Base-by-base conservation (phyloP, 1,140 invertebrate genomes). In the Theocolax elegans region DNA sequence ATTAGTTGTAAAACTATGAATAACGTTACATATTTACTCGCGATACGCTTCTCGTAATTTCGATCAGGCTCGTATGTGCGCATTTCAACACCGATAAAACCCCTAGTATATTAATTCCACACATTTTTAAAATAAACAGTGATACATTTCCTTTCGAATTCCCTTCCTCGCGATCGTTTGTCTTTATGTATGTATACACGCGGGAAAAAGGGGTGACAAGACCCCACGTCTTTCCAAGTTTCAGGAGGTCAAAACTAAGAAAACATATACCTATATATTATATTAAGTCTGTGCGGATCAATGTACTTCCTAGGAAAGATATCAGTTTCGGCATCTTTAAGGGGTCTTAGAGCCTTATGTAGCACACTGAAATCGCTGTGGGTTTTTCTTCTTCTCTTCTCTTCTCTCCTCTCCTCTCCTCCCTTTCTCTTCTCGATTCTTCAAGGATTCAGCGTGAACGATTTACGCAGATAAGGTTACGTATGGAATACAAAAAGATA, bases 311-410 rank as follows among this genome's bases (percentile, higher is more conserved):
- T 29, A n/a, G 17, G 9, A 17, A 38, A 27, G 51, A 40, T 65
- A 65, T 65, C 63, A 65, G 63, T 65, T 54, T 42, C 29, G 23
- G 51, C 23, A 65, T 65, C 63, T 65, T 44, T 31, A 38, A 64
- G n/a, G 31, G 31, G 62, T 40, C 0, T 29, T 64, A 38, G 1
- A 64, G 46, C 31, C 62, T 64, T 40, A 38, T n/a, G 31, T 51
- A 59, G 31, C 1, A 40, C 8, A 38, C 48, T 51, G 1, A 51
- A 53, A 64, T 53, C 29, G 23, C 31, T 31, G 46, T 35, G 15
- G 62, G 31, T 23, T 38, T 38, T 38, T 38, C 17, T 56, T 12
- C 15, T 15, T 29, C 29, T 38, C n/a, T 40, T 56, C 21, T 38
- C 19, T 15, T 56, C 6, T 15, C 15, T 59, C 42, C n/a, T 12